These are phyloP conservation scores for Myiotriccus ornatus DNA, from an alignment of 2,797 vertebrate species.

Conservation along the genomic window DNA sequence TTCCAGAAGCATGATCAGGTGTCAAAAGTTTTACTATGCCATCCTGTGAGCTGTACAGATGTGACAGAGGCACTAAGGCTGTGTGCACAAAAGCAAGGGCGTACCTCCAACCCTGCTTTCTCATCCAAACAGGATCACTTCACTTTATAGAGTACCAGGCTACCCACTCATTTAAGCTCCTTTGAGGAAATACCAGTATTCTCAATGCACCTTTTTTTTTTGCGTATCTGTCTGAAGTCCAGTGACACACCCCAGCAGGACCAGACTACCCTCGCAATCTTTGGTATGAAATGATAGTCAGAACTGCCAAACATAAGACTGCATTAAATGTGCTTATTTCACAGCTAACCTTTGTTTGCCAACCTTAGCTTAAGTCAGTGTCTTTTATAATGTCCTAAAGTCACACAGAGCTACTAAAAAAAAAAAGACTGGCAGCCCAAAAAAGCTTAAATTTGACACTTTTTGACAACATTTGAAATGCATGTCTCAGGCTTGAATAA, in stretches of 20 bases:
- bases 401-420: neutral
- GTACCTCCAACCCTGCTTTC: neutral
- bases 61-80: neutral
- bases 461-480: neutral
- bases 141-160: neutral
- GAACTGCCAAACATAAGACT: neutral
- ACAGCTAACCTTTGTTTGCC: neutral
- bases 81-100: accelerated
- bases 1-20: neutral
- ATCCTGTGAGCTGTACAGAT: neutral
- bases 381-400: neutral
- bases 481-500: neutral
- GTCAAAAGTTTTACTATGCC: neutral
- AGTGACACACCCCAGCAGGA: neutral
- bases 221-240: neutral
- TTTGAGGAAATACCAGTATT: neutral
- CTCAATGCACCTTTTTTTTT: neutral
- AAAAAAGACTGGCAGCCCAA: neutral
- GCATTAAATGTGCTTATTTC: neutral
- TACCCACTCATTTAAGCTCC: neutral
- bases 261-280: neutral
- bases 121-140: neutral
- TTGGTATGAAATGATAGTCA: neutral
- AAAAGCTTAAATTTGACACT: neutral
- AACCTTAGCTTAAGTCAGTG: neutral